phyloP scores from a whole-genome alignment of 1,140 invertebrate species.

The Drosophila ficusphila region DNA sequence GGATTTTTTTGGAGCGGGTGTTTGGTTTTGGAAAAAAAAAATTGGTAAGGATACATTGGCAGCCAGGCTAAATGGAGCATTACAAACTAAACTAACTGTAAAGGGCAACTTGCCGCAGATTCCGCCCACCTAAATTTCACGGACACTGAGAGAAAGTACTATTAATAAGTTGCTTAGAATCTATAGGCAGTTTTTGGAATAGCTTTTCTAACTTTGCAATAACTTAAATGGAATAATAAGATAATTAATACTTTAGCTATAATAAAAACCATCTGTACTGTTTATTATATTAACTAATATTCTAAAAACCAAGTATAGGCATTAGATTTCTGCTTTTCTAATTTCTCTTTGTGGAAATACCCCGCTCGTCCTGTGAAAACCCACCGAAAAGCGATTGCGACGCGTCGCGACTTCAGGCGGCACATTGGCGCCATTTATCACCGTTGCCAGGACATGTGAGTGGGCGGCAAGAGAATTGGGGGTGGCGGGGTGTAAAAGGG shows the following conservation, averaged over 20 bases:
- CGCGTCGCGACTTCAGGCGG: conserved; percentile 74
- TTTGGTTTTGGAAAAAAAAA: conserved; percentile 17
- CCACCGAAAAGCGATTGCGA: conserved; percentile 57
- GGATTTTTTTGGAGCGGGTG: conserved; percentile 10
- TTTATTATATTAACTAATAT: too few species aligned
- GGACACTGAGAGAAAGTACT: conserved; percentile 8
- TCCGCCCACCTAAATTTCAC: conserved; percentile 8
- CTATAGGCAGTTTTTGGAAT: too few species aligned
- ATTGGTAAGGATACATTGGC: conserved; percentile 8
- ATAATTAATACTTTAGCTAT: too few species aligned
- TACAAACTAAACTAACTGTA: conserved; percentile 79
- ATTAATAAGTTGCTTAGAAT: too few species aligned
- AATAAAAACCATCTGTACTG: too few species aligned
- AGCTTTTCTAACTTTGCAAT: too few species aligned
- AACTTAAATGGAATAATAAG: too few species aligned
- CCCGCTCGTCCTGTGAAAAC: conserved; percentile 4
- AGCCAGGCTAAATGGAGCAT: conserved; percentile 74
- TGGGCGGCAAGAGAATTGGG: conserved; percentile 24
- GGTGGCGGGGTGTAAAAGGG: conserved; percentile 3
- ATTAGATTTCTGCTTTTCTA: too few species aligned
- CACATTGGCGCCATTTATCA: conserved; percentile 84
- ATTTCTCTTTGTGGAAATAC: conserved; percentile 10
- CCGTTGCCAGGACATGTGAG: conserved; percentile 73
- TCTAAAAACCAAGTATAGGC: neutral
- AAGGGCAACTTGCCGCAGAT: conserved; percentile 60